These are phyloP conservation scores for Oikopleura dioica DNA, from an alignment of 23 tunicate species.

Conservation along the genomic window DNA sequence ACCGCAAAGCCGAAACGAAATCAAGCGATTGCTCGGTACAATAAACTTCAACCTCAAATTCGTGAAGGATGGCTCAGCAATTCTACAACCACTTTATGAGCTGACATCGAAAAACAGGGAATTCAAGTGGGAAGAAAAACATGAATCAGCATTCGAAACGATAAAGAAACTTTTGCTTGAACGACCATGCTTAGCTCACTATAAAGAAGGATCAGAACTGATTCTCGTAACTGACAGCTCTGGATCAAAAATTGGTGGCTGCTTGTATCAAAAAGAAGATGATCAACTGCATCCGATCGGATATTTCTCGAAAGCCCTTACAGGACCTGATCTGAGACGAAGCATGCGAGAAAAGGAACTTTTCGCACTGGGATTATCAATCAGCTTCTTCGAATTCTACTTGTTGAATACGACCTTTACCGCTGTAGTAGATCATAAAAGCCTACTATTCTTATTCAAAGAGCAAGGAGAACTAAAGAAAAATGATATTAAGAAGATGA, in stretches of 20 bases:
- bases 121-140: not conserved
- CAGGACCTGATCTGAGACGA: too few relatives aligned
- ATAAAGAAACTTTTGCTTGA: not conserved
- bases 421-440: not conserved
- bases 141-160: not conserved
- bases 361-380: not conserved
- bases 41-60: not conserved
- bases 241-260: not conserved
- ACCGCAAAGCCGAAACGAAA: not conserved
- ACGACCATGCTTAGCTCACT: not conserved
- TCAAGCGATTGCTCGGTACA: not conserved
- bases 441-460: not conserved
- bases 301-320: too few relatives aligned
- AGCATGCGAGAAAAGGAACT: too few relatives aligned
- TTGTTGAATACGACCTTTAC: not conserved
- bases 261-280: not conserved
- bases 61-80: not conserved
- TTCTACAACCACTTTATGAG: not conserved
- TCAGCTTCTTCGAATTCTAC: not conserved
- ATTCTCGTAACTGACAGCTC: not conserved
- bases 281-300: too few relatives aligned
- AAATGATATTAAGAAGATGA: not conserved
- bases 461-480: not conserved
- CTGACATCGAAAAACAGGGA: not conserved
- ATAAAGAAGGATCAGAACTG: not conserved